Percentiles rank a stretch among this genome's conserved stretches.
Evolutionary conservation across 2,113 vertebrate genomes (phyloP).

Genomic region (Thunnus thynnus): DNA sequence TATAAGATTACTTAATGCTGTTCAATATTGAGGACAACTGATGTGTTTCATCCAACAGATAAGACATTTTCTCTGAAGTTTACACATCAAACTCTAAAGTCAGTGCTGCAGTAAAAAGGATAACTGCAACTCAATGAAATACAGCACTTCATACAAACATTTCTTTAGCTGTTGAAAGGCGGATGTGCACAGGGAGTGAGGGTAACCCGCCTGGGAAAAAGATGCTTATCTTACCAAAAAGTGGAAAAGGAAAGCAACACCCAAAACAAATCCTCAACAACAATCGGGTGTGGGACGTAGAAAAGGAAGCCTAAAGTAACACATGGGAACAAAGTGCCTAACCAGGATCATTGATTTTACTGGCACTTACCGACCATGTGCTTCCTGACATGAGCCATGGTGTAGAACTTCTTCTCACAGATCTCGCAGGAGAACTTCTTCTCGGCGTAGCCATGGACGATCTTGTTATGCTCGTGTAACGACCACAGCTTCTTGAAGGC

Average conservation of each 20-base stretch:
- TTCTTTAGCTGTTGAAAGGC: not conserved
- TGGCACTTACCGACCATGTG: constrained; percentile 97
- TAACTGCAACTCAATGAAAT: not conserved
- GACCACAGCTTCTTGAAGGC: constrained; percentile 98
- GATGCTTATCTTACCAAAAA: constrained; percentile 62
- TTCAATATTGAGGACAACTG: constrained; percentile 32
- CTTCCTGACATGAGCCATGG: constrained; percentile 97
- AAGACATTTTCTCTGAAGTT: constrained; percentile 44
- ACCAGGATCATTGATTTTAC: not conserved
- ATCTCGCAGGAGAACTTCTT: constrained; percentile 98
- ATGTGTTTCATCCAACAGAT: constrained; percentile 32
- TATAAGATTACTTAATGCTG: constrained; percentile 17
- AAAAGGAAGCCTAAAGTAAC: constrained; percentile 40
- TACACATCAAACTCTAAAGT: constrained; percentile 43
- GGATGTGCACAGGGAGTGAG: constrained; percentile 4
- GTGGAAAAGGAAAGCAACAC: constrained; percentile 64
- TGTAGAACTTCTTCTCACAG: constrained; percentile 98
- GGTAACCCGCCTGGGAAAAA: constrained; percentile 27
- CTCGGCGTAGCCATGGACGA: constrained; percentile 93
- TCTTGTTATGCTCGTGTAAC: constrained; percentile 95
- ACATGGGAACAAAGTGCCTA: constrained; percentile 18
- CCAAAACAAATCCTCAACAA: constrained; percentile 57
- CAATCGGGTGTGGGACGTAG: constrained; percentile 40
- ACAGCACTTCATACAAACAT: not conserved
- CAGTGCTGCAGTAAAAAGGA: not conserved